Evolutionary conservation across 2,888 invertebrate species (phyloP), one percentile per base, ranked within the genome.

Genomic region (Aplocera efformata): DNA sequence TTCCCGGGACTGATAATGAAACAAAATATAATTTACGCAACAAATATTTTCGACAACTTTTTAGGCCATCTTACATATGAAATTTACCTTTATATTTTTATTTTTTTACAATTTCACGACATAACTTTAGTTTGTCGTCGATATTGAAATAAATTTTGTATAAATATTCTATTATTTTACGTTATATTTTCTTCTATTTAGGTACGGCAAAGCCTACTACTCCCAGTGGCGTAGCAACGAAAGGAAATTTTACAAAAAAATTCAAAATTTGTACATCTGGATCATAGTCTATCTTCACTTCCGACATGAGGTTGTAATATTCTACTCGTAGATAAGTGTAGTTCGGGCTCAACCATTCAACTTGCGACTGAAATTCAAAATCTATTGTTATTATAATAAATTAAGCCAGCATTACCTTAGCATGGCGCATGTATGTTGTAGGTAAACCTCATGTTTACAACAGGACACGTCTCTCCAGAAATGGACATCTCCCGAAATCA

Each of bases 61-160:
- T 82, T 77, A 54, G 79, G 74, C 62, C 67, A 49, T 69, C 72
- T n/a, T 74, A 67, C 70, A 72, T 66, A 63, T 68, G 60, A 81
- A 84, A 79, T 82, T 81, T 67, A 60, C 69, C 70, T 70, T 80
- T 77, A 71, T 73, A 72, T 73, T 76, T 79, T 72, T 65, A 71
- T 74, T 76, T 76, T 76, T 83, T 80, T 83, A 79, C 73, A 77
- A 73, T 2, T 80, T 80, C 81, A 66, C 77, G 81, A 68, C 71
- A 54, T 70, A 65, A 84, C 78, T 81, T 69, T 84, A 81, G 84
- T 84, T 80, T 63, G 72, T 76, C 79, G 80, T 68, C 79, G 75
- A 73, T 82, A 79, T 73, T 73, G 70, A 78, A 82, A 72, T 80
- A 79, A 78, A 58, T 57, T 78, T 74, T 73, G 58, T 64, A 67